Evolutionary conservation across 2,797 vertebrate genomes (phyloP).

Genomic region (Cebuella pygmaea): DNA sequence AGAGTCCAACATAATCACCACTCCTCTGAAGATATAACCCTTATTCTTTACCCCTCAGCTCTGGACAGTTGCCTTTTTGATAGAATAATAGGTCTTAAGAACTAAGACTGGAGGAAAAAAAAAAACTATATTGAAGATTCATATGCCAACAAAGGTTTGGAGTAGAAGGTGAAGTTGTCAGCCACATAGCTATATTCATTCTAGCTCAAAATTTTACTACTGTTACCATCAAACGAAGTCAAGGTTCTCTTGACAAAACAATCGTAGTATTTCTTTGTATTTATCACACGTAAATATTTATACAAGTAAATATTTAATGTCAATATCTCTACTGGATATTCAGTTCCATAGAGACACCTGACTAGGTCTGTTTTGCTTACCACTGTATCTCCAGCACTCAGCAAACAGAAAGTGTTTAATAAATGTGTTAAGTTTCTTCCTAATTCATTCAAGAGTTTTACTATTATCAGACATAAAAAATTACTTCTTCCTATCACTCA

Average conservation of each 20-base stretch:
- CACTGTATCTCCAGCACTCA: background rate
- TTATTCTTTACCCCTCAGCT: background rate
- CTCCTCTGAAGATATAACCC: background rate
- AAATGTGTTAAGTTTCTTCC: background rate
- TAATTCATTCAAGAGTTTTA: conserved; percentile 16
- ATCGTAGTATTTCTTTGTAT: background rate
- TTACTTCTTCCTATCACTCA: conserved; percentile 34
- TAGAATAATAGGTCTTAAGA: background rate
- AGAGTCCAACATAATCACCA: background rate
- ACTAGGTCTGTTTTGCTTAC: background rate
- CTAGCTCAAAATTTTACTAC: background rate
- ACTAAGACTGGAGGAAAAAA: background rate
- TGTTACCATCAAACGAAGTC: background rate
- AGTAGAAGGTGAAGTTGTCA: background rate
- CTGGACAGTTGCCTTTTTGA: background rate
- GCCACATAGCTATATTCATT: background rate
- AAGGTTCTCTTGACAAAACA: background rate
- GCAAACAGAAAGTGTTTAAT: background rate
- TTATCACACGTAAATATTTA: background rate
- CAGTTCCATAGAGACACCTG: background rate
- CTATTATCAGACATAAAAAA: background rate
- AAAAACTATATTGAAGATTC: background rate
- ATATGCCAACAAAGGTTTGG: background rate
- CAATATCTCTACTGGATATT: background rate
- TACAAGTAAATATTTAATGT: background rate